A percentile compares a stretch with the other conserved stretches of the same genome.
Conservation (phyloP, 2,888 invertebrate species). For the Pseudococcus jackbeardsleyi region DNA sequence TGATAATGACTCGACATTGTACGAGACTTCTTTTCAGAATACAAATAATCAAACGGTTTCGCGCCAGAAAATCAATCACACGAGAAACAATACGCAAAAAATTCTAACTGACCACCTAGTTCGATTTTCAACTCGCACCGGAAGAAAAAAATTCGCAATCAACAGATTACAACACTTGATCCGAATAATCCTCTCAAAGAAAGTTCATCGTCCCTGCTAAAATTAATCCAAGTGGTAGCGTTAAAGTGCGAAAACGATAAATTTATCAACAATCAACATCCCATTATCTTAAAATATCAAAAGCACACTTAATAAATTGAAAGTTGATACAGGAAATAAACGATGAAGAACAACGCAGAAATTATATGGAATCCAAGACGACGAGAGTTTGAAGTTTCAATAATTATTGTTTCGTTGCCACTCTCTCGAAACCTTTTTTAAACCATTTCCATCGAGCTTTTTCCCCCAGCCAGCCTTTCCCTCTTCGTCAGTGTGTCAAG, state of each 20-base stretch:
- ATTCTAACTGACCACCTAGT: neutral
- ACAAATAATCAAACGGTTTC: neutral
- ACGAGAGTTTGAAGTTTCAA: conserved; percentile 35
- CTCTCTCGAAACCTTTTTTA: neutral
- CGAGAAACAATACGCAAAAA: neutral
- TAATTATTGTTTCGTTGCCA: conserved; percentile 14
- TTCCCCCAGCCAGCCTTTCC: neutral
- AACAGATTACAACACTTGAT: neutral
- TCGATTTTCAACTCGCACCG: neutral
- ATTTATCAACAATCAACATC: neutral
- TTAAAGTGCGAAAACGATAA: neutral
- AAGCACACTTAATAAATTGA: neutral
- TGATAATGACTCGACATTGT: neutral
- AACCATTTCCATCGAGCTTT: neutral
- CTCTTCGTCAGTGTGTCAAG: neutral
- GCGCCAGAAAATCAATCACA: neutral
- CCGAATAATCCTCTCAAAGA: too few relatives aligned
- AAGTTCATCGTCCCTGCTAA: too few relatives aligned
- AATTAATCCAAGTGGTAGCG: neutral
- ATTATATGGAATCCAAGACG: conserved; percentile 34
- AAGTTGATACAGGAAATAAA: conserved; percentile 6
- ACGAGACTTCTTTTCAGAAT: neutral
- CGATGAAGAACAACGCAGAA: neutral
- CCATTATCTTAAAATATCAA: neutral
- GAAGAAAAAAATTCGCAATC: neutral